A percentile compares a stretch with the other conserved stretches of the same genome.
Conservation (phyloP, 2,888 invertebrate genomes). For the Andrena hattorfiana region DNA sequence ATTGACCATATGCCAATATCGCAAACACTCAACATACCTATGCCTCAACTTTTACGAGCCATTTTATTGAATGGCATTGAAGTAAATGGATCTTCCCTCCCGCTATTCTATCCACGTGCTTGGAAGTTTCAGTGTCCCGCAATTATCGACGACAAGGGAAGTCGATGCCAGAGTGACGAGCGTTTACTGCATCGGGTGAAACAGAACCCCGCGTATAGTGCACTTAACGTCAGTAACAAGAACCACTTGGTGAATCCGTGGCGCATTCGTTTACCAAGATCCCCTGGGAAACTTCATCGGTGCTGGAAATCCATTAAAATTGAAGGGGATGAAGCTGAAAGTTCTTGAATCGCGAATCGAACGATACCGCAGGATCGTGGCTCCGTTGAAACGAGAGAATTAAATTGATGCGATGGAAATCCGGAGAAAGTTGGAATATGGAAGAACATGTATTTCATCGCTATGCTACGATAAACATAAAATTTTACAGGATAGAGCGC, state of each 20-base stretch:
- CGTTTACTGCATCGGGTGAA: neutral
- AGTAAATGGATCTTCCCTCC: neutral
- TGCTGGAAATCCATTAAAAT: constrained; percentile 45
- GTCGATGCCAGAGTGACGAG: neutral
- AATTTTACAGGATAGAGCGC: no score
- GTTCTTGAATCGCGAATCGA: constrained; percentile 15
- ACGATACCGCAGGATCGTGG: no score
- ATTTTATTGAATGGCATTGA: neutral
- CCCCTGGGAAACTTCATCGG: constrained; percentile 27
- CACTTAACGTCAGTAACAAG: constrained; percentile 10
- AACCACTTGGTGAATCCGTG: neutral
- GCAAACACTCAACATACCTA: neutral
- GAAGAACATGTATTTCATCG: no score
- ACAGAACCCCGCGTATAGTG: neutral
- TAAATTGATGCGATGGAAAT: no score
- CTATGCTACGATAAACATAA: no score
- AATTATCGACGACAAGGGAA: constrained; percentile 9
- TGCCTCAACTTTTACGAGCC: neutral
- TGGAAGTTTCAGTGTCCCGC: neutral
- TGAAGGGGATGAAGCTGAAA: constrained; percentile 32
- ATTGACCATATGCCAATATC: no score
- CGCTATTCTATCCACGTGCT: neutral
- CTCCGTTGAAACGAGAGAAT: no score
- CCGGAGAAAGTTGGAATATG: no score
- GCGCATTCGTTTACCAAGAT: constrained; percentile 14